Evolutionary conservation across 2,113 vertebrate species (phyloP).

Genomic region (Oreocharis arfaki): DNA sequence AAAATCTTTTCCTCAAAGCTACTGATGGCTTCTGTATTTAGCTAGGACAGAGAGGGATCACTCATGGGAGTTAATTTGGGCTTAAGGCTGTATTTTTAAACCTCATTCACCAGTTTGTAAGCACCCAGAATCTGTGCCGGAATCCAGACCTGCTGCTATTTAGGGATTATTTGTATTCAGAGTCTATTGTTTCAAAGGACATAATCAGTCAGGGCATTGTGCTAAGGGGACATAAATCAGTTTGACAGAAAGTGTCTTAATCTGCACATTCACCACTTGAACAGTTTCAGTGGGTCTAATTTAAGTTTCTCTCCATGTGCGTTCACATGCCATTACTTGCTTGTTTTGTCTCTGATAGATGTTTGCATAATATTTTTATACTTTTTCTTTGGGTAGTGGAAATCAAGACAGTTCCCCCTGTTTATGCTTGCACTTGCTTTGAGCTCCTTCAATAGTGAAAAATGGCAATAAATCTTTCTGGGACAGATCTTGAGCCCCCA

Average conservation of each 20-base stretch:
- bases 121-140: not conserved
- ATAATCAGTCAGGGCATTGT: not conserved
- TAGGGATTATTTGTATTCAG: not conserved
- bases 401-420: not conserved
- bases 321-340: not conserved
- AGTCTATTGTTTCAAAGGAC: not conserved
- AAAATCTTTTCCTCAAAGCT: not conserved
- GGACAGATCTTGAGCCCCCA: too few species aligned
- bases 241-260: not conserved
- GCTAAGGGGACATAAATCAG: not conserved
- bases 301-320: not conserved
- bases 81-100: not conserved
- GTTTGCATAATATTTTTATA: fast-evolving
- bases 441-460: not conserved
- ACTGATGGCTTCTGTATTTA: not conserved
- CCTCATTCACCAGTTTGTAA: not conserved
- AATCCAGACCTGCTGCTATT: not conserved
- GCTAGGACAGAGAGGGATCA: not conserved
- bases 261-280: not conserved
- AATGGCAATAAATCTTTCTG: not conserved
- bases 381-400: not conserved
- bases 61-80: not conserved
- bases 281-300: not conserved
- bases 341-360: not conserved
- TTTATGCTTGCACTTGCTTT: not conserved